Base-by-base conservation (phyloP, 2,888 invertebrate species). In the Proisotoma minuta region DNA sequence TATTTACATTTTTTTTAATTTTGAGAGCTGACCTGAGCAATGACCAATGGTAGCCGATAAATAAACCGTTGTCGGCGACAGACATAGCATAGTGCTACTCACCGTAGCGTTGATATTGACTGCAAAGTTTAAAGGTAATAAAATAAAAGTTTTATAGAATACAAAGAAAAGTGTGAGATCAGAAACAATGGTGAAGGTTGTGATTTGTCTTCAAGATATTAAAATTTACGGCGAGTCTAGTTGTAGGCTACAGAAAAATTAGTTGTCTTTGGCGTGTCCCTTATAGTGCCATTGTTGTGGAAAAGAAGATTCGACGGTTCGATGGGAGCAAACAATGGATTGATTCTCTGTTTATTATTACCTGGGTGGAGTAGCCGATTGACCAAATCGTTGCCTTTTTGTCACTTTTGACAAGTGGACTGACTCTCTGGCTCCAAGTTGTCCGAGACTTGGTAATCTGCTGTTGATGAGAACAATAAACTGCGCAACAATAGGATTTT, bases 181-280 rank as follows among this genome's bases (percentile, higher is more conserved):
- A n/a, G 18, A 43, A 43, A 43, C 43, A 43, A 43, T 43, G 43
- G 43, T 5, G 43, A 12, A 12, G 53, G 22, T 22, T 15, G 10
- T 54, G 28, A 54, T 54, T 54, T 54, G 53, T 54, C 53, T 29
- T 54, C 29, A 54, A 54, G 53, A 24, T 54, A 54, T 54, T 54
- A 34, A 34, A 54, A 18, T 54, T 54, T 54, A 54, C 39, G 53
- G 39, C 29, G 22, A 54, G 34, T 27, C 20, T 54, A n/a, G n/a
- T n/a, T n/a, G n/a, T n/a, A 29, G 28, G 53, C 53, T 29, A 22
- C 28, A 10, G 18, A 43, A 43, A 20, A 54, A 54, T 39, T 39
- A 39, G 53, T 54, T 54, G 28, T 52, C 29, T 54, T 12, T 39
- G 15, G 43, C 39, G 20, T 34, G 34, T 22, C 53, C 34, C 53